phyloP scores from a whole-genome alignment of 2,113 vertebrate species.

The Alouatta palliata region DNA sequence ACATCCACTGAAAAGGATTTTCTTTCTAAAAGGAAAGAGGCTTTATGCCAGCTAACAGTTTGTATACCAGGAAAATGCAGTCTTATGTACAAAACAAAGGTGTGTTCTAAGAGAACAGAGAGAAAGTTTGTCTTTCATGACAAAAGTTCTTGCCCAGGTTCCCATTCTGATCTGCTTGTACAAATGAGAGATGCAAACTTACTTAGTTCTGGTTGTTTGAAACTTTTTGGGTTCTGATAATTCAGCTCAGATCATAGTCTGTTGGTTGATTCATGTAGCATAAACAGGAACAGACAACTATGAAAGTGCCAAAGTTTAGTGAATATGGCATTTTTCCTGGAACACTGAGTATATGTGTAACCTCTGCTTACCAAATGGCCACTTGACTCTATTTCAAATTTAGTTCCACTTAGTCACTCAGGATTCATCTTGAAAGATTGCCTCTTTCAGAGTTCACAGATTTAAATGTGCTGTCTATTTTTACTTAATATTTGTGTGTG shows the following conservation, averaged over 20 bases:
- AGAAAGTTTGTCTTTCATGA: not conserved
- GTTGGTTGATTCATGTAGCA: not conserved
- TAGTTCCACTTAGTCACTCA: not conserved
- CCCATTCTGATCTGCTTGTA: not conserved
- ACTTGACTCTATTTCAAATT: not conserved
- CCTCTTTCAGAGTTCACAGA: not conserved
- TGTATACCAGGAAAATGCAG: not conserved
- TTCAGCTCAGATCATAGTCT: not conserved
- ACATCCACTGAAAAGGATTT: not conserved
- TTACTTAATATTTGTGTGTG: constrained; percentile 20
- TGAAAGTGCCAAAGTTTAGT: not conserved
- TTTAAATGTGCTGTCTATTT: not conserved
- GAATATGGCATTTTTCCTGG: not conserved
- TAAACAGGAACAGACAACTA: not conserved
- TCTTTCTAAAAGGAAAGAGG: not conserved
- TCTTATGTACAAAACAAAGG: not conserved
- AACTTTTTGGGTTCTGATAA: not conserved
- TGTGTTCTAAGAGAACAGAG: not conserved
- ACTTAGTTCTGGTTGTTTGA: not conserved
- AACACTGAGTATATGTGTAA: not conserved
- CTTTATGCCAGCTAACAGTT: not conserved
- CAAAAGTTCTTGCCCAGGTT: not conserved
- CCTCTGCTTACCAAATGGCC: not conserved
- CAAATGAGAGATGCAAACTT: not conserved
- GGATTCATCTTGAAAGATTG: not conserved